These are phyloP conservation scores for Sycophaga agraensis DNA, from an alignment of 1,140 invertebrate genomes.

Conservation along the genomic window DNA sequence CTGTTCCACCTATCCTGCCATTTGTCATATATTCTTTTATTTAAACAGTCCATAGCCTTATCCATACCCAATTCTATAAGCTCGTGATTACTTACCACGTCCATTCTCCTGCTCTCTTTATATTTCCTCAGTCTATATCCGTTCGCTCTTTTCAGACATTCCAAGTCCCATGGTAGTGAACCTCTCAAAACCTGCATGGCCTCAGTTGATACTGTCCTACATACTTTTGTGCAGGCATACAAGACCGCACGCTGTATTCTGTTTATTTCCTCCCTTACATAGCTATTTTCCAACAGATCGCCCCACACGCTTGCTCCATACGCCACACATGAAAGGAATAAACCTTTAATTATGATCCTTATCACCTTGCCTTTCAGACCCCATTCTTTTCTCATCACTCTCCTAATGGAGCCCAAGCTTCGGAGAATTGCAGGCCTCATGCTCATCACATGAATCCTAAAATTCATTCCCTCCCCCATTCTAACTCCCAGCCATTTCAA, in stretches of 20 bases:
- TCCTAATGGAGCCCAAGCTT: too few relatives aligned
- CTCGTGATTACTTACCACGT: too few relatives aligned
- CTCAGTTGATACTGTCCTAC: not conserved
- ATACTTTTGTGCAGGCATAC: not conserved
- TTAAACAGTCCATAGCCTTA: not conserved
- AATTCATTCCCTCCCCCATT: too few relatives aligned
- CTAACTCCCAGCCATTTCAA: too few relatives aligned
- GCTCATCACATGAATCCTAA: too few relatives aligned
- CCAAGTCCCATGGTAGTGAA: not conserved
- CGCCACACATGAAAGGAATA: not conserved
- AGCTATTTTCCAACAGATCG: not conserved
- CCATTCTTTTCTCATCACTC: not conserved
- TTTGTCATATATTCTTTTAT: not conserved
- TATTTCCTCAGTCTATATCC: not conserved
- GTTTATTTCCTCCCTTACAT: not conserved
- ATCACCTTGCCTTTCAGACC: not conserved
- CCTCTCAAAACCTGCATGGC: not conserved
- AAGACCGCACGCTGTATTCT: not conserved
- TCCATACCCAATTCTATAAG: not conserved
- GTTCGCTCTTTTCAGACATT: not conserved
- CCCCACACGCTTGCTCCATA: not conserved
- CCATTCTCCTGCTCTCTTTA: not conserved
- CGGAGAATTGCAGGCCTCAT: too few relatives aligned
- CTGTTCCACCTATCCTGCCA: constrained; percentile 3
- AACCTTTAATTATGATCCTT: not conserved